A percentile compares a stretch with the other conserved stretches of the same genome.
These are phyloP conservation scores for Drosophila hamatofila DNA, from an alignment of 2,888 invertebrate genomes.

Conservation along the genomic window DNA sequence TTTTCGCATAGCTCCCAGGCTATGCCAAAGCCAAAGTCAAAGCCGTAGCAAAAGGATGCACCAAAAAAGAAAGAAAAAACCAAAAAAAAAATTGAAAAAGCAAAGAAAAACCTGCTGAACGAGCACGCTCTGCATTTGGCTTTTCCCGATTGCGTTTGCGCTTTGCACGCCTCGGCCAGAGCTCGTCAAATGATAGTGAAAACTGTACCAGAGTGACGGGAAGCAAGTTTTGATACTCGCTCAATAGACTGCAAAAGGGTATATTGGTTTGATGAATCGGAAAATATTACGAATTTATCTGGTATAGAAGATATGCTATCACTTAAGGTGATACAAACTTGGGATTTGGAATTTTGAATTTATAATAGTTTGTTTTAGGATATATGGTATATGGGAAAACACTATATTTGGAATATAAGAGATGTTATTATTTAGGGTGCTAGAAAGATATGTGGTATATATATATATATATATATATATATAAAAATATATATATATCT, in stretches of 20 bases:
- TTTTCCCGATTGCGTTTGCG: conserved; percentile 39
- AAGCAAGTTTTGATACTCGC: conserved; percentile 37
- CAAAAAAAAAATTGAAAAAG: conserved; percentile 10
- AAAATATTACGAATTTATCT: background rate
- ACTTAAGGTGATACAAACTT: background rate
- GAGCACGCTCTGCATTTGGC: conserved; percentile 60
- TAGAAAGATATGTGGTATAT: no score
- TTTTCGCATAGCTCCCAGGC: conserved; percentile 34
- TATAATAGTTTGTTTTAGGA: no score
- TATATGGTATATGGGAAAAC: no score
- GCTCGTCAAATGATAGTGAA: conserved; percentile 67
- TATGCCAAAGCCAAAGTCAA: conserved; percentile 3
- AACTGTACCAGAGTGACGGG: conserved; percentile 59
- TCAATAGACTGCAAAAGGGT: background rate
- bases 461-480: no score
- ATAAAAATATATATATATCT: no score
- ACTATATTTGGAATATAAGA: no score
- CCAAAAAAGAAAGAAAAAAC: conserved; percentile 10
- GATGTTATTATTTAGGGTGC: no score
- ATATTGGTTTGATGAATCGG: background rate
- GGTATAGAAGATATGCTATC: background rate
- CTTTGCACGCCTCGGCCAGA: conserved; percentile 10
- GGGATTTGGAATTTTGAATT: background rate
- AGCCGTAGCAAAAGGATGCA: conserved; percentile 36
- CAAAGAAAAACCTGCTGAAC: conserved; percentile 41